phyloP scores from a whole-genome alignment of 2,888 invertebrate species.

The Auanema sp. region DNA sequence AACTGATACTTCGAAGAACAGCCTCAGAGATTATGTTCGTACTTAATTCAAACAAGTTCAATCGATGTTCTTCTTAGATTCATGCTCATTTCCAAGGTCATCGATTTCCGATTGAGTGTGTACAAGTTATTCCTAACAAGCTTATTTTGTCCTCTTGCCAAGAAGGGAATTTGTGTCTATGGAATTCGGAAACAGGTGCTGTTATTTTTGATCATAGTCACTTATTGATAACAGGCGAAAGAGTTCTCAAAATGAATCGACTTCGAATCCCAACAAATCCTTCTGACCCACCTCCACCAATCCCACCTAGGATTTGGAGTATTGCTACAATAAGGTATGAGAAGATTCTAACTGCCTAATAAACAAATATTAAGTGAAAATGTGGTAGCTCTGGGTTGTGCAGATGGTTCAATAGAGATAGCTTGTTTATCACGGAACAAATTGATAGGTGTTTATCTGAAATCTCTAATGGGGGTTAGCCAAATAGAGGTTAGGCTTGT shows the following conservation, averaged over 20 bases:
- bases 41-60: neutral
- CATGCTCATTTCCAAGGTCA: conserved; percentile 49
- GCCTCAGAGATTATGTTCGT: no score
- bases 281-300: conserved; percentile 11
- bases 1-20: no score
- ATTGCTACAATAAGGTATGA: conserved; percentile 25
- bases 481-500: neutral
- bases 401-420: conserved; percentile 55
- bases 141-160: conserved; percentile 46
- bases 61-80: conserved; percentile 36
- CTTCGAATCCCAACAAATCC: conserved; percentile 10
- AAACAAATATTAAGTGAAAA: neutral
- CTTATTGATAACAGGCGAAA: conserved; percentile 15
- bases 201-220: neutral
- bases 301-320: conserved; percentile 37
- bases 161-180: conserved; percentile 45
- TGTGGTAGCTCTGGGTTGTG: conserved; percentile 37
- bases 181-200: conserved; percentile 43
- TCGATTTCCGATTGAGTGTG: conserved; percentile 49
- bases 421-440: conserved; percentile 34
- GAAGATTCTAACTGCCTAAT: neutral
- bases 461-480: conserved; percentile 25
- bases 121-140: conserved; percentile 17
- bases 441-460: conserved; percentile 35
- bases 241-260: conserved; percentile 16